These are phyloP conservation scores for Zhengitettix transpicula DNA, from an alignment of 2,888 invertebrate genomes.

Conservation along the genomic window DNA sequence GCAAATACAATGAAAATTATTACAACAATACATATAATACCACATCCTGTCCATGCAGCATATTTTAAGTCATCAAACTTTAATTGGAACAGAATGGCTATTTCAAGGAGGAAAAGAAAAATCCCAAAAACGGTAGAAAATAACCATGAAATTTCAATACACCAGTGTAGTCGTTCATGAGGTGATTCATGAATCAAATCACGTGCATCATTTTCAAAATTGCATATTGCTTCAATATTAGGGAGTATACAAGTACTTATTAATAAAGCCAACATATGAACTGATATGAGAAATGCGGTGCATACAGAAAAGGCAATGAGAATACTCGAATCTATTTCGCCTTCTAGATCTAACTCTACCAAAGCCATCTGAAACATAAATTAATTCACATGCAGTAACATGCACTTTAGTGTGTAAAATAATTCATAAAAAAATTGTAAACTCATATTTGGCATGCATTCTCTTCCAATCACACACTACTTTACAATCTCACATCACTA, in stretches of 20 bases:
- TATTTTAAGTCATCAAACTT: conserved; percentile 78
- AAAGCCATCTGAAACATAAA: conserved; percentile 60
- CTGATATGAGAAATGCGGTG: conserved; percentile 88
- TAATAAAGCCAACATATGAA: conserved; percentile 96
- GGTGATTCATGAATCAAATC: conserved; percentile 75
- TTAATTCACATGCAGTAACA: too few relatives aligned
- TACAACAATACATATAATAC: conserved; percentile 83
- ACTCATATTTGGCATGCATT: too few relatives aligned
- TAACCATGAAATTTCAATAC: conserved; percentile 95
- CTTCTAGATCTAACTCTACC: conserved; percentile 86
- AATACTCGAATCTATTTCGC: conserved; percentile 59
- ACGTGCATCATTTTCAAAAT: conserved; percentile 57
- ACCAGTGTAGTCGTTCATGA: conserved; percentile 77
- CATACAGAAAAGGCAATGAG: conserved; percentile 86
- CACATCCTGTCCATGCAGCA: conserved; percentile 78
- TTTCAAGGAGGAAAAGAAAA: conserved; percentile 82
- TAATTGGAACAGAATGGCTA: conserved; percentile 92
- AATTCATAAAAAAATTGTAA: too few relatives aligned
- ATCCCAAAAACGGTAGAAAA: conserved; percentile 90
- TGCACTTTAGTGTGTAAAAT: too few relatives aligned
- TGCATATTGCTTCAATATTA: conserved; percentile 94
- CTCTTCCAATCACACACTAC: too few relatives aligned
- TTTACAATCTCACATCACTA: too few relatives aligned
- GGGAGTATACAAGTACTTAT: conserved; percentile 97
- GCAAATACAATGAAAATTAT: conserved; percentile 87